Evolutionary conservation across 2,888 invertebrate genomes (phyloP), one percentile per base, ranked within the genome.

Genomic region (Smittia aterrima): DNA sequence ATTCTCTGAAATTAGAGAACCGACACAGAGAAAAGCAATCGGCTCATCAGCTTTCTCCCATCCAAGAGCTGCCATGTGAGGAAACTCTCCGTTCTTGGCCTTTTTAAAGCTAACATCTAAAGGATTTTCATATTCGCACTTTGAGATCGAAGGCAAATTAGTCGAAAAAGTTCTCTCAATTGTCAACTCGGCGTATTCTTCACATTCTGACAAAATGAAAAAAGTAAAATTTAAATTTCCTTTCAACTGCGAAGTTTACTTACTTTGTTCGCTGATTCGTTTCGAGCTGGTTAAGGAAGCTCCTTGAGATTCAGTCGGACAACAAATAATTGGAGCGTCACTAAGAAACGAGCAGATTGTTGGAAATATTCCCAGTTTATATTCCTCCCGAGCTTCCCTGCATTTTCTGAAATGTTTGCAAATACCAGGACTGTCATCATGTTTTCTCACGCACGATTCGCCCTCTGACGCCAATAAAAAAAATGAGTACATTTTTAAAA

Each of bases 21-120:
- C 81, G 1, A 81, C 82, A 76, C 83, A 82, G 9, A 79, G 79
- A 80, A 81, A 82, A 75, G 79, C 79, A 4, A 81, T 77, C 22
- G 78, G 76, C 1, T 76, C 77, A n/a, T 71, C 41, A 2, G 62
- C 66, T 67, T 79, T 79, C 0, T 79, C 78, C 83, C 83, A 83
- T 16, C 82, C 82, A 53, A 83, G 64, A 9, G 82, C 83, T 0
- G 81, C 79, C 87, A 87, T 87, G 77, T 87, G 87, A 1, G 87
- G 87, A 79, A 86, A 87, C 78, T 87, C 85, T 47, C 83, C 84
- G 25, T 81, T 79, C 22, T 79, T 77, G 0, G 86, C 85, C 11
- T 82, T 81, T 66, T 81, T 80, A 2, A 87, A 87, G 1, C 64
- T 25, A 9, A 64, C 82, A 77, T 80, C 79, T 70, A 83, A 80